Evolutionary conservation across 1,140 invertebrate genomes (phyloP).

Genomic region (Trichomalopsis sarcophagae): DNA sequence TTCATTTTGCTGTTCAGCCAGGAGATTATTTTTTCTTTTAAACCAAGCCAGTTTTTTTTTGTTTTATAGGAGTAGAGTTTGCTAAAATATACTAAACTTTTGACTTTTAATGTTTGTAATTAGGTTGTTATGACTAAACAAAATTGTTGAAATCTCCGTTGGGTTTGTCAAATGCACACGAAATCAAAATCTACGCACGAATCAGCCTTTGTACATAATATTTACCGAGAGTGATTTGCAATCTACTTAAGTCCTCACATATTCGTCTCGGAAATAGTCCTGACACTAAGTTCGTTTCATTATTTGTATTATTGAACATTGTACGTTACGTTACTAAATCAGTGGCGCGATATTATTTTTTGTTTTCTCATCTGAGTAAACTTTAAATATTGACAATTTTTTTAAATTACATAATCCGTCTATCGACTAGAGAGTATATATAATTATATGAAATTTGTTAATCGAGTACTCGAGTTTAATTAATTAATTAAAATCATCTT

Average conservation of each 20-base stretch:
- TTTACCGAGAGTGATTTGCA: constrained; percentile 67
- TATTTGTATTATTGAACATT: constrained; percentile 53
- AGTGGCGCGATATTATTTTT: constrained; percentile 33
- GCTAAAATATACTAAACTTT: background rate
- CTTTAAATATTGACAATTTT: constrained; percentile 46
- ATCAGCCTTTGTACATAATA: constrained; percentile 58
- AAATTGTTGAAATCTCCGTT: constrained; percentile 11
- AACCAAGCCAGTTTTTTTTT: background rate
- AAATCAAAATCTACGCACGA: constrained; percentile 47
- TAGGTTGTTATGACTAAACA: background rate
- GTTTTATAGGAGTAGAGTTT: background rate
- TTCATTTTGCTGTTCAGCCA: background rate
- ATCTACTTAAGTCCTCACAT: constrained; percentile 65
- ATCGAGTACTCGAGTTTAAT: constrained; percentile 44
- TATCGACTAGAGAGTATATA: constrained; percentile 17
- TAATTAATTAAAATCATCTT: constrained; percentile 26
- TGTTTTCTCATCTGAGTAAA: constrained; percentile 42
- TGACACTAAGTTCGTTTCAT: constrained; percentile 54
- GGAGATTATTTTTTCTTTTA: background rate
- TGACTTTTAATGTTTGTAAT: background rate
- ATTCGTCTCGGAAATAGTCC: constrained; percentile 55
- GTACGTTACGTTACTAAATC: constrained; percentile 48
- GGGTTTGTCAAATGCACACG: background rate
- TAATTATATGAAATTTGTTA: constrained; percentile 41
- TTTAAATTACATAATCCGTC: constrained; percentile 47